Base-by-base conservation (phyloP, 2,888 invertebrate species). In the Theodoxus fluviatilis region DNA sequence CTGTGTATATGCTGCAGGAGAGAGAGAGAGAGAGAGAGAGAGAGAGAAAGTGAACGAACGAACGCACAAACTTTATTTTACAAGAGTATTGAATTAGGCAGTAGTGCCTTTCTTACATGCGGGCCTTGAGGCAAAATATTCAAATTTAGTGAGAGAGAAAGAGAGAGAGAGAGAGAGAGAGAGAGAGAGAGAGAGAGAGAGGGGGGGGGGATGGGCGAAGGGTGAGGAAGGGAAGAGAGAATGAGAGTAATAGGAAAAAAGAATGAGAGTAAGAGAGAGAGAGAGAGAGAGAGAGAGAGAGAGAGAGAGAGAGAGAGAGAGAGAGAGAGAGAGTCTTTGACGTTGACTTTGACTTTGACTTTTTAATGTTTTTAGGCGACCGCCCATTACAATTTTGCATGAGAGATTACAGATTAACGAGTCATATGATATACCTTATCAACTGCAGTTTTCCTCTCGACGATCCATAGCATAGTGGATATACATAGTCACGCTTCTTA, bases 211-310 rank as follows among this genome's bases (percentile, higher is more conserved):
- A 9, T 12, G 43, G 15, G 43, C 9, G 12, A 43, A 18, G 15
- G 43, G 15, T 9, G 15, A 18, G 15, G 43, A 43, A 9, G 15
- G 43, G 15, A 18, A 43, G 43, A 43, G 43, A 43, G 43, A 43
- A 9, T 12, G 43, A 43, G 43, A 43, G 43, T 12, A 18, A 43
- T 9, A 43, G 12, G 15, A 18, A 43, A 18, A 43, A 9, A 43
- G 43, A 43, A 18, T 12, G 12, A 43, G 43, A 43, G 43, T 12
- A 9, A 43, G 43, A 43, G 43, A 43, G 43, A 43, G 43, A 43
- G 43, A 43, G 43, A 43, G 43, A 43, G 43, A 43, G 43, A 43
- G 43, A 43, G 43, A 43, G 43, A 43, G 43, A 43, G 43, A 43
- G 43, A 43, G 43, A 43, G 43, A 43, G 43, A 43, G 43, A 43